Evolutionary conservation across 2,113 vertebrate genomes (phyloP).

Genomic region (Python bivittatus): DNA sequence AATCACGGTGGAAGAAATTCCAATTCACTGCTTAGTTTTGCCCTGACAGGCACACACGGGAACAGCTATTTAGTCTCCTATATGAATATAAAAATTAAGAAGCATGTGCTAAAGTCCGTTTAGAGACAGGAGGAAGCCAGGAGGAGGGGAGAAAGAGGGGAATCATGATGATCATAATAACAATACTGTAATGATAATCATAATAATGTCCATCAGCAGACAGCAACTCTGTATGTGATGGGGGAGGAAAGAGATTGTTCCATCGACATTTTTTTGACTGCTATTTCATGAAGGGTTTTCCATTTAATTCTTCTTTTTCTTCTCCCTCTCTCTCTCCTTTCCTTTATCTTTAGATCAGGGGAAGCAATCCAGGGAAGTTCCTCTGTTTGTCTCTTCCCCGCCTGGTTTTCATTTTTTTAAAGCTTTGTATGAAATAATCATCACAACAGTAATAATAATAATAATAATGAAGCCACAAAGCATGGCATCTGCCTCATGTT

Average conservation of each 20-base stretch:
- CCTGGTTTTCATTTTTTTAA: background rate
- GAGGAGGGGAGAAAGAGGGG: background rate
- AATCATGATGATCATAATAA: no score
- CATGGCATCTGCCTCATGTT: background rate
- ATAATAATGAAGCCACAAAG: background rate
- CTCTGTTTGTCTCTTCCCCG: background rate
- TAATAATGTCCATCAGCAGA: background rate
- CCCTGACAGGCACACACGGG: background rate
- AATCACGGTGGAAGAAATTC: slow-evolving; percentile 56
- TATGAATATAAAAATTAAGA: background rate
- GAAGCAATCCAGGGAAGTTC: background rate
- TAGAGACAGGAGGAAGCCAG: background rate
- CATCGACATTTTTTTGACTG: background rate
- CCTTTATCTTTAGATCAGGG: background rate
- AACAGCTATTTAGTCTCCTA: background rate
- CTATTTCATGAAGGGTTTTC: background rate
- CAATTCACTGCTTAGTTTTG: slow-evolving; percentile 53
- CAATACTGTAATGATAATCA: background rate
- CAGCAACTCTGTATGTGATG: no score
- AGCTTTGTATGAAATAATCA: background rate
- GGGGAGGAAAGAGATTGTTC: background rate
- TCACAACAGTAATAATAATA: background rate
- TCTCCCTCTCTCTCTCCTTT: background rate
- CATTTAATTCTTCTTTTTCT: background rate
- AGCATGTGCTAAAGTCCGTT: background rate